Conservation (phyloP, 2,888 invertebrate species). For the Zaprionus lineosus region DNA sequence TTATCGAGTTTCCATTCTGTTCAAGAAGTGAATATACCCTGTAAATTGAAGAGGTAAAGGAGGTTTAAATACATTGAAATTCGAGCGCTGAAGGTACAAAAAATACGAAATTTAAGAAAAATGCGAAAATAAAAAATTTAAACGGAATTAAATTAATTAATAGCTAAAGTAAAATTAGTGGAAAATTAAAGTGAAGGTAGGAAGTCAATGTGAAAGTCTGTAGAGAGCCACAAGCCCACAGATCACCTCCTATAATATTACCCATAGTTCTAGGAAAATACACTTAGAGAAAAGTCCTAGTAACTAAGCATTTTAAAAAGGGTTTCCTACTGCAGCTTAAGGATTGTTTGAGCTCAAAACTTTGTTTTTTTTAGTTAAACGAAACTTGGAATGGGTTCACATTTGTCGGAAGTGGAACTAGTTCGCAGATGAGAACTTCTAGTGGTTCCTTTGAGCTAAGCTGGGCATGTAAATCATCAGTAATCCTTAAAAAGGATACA, state of each 20-base stretch:
- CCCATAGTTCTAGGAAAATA: conserved; percentile 4
- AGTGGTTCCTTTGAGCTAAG: no score
- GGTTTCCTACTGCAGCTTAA: conserved; percentile 42
- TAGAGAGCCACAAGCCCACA: conserved; percentile 31
- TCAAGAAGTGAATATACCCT: conserved; percentile 38
- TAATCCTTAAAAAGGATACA: no score
- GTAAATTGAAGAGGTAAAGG: conserved; percentile 59
- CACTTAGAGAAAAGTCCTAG: conserved; percentile 31
- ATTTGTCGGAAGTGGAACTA: no score
- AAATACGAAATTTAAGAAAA: conserved; percentile 26
- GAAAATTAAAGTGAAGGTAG: conserved; percentile 42
- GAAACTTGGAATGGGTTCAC: no score
- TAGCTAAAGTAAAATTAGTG: no score
- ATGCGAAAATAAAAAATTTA: conserved; percentile 28
- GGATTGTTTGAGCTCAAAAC: conserved; percentile 12
- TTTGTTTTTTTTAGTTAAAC: no score
- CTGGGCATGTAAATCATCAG: no score
- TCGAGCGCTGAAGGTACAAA: conserved; percentile 83
- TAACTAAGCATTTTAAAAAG: conserved; percentile 22
- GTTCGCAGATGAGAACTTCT: no score
- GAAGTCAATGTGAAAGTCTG: conserved; percentile 40
- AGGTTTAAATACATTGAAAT: conserved; percentile 65
- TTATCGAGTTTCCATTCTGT: no score
- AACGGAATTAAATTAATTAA: conserved; percentile 52
- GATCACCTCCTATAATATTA: conserved; percentile 16